A percentile compares a stretch with the other conserved stretches of the same genome.
phyloP scores from a whole-genome alignment of 2,888 invertebrate species.

The Cancer borealis region DNA sequence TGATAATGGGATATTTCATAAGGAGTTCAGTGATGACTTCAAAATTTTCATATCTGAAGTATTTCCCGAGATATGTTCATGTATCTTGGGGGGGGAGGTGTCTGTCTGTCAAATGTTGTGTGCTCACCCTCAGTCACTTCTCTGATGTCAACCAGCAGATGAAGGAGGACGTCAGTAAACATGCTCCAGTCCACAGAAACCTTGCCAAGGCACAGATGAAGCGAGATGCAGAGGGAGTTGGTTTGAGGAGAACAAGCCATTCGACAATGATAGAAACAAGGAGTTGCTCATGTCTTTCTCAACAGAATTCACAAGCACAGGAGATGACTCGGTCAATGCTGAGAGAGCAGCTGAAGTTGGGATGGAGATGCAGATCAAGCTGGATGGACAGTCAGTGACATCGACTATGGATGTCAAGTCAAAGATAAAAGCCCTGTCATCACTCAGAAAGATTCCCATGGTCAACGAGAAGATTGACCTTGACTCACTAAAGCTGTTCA shows the following conservation, averaged over 20 bases:
- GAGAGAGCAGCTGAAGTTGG: constrained; percentile 60
- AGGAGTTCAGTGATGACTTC: too few relatives aligned
- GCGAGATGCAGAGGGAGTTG: not conserved
- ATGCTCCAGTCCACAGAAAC: constrained; percentile 51
- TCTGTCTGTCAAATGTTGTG: constrained; percentile 44
- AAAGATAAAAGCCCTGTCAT: constrained; percentile 57
- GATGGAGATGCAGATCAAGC: constrained; percentile 59
- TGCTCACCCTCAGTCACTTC: constrained; percentile 54
- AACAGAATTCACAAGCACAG: constrained; percentile 60
- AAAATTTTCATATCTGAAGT: too few relatives aligned
- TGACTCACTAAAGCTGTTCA: constrained; percentile 38
- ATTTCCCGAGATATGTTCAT: too few relatives aligned
- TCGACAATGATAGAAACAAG: constrained; percentile 58
- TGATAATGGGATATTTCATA: too few relatives aligned
- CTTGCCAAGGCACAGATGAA: constrained; percentile 40
- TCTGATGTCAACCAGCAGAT: constrained; percentile 50
- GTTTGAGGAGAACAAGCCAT: constrained; percentile 46
- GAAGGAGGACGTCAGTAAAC: constrained; percentile 53
- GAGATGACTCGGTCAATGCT: constrained; percentile 57
- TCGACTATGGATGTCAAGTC: constrained; percentile 56
- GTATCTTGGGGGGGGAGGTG: too few relatives aligned
- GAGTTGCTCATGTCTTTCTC: constrained; percentile 59
- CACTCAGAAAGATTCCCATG: constrained; percentile 62
- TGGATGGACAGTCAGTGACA: constrained; percentile 65
- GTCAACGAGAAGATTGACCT: constrained; percentile 34